Evolutionary conservation across 2,113 vertebrate genomes (phyloP).

Genomic region (Paradisaea rubra): DNA sequence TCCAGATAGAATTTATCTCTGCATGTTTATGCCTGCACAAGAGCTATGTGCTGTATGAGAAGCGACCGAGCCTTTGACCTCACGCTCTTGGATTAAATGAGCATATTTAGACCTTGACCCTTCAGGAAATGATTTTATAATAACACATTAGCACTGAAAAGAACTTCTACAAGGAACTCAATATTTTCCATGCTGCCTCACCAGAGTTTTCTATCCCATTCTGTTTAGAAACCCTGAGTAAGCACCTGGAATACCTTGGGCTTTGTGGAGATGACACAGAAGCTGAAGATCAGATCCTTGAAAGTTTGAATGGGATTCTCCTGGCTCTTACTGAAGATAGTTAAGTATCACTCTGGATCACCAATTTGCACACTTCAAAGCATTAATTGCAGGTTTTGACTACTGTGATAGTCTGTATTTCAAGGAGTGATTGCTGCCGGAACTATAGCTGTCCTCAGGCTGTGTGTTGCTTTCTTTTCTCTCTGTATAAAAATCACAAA

Average conservation of each 20-base stretch:
- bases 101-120: background rate
- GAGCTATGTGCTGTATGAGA: background rate
- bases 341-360: conserved; percentile 50
- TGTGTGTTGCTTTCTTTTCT: background rate
- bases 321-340: conserved; percentile 63
- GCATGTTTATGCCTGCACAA: background rate
- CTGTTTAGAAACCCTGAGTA: conserved; percentile 43
- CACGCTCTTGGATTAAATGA: background rate
- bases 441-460: background rate
- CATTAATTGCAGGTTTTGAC: background rate
- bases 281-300: conserved; percentile 47
- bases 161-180: background rate
- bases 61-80: background rate
- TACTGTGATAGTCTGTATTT: background rate
- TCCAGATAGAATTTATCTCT: background rate
- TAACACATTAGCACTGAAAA: background rate
- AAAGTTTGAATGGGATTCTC: conserved; percentile 60
- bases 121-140: background rate
- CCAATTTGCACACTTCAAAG: background rate
- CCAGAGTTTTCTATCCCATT: background rate
- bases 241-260: conserved; percentile 53
- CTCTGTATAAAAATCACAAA: background rate
- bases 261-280: conserved; percentile 5
- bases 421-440: background rate
- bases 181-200: background rate